Evolutionary conservation across 1,140 invertebrate genomes (phyloP), one percentile per base, ranked within the genome.

Genomic region (Drosophila ogumai): DNA sequence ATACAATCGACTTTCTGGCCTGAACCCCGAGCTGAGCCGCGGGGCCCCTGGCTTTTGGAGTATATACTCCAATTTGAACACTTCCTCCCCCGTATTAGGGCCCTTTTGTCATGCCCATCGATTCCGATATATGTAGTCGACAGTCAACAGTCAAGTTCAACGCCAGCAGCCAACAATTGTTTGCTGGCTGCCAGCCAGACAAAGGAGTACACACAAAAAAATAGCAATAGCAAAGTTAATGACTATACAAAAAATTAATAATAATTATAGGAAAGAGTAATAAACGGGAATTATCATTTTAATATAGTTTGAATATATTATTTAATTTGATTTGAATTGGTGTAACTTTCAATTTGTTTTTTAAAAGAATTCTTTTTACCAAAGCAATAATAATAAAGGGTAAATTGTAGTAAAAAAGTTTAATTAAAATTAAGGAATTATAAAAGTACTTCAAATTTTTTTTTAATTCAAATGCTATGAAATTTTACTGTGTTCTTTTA

Each of bases 121-220:
- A 88, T 88, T 78, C 82, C 82, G 75, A 86, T 86, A 81, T 76
- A 41, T 44, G 66, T 54, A 54, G 52, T 36, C 71, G 75, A 58
- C 75, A 77, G 55, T 61, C 57, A 77, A 81, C 85, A 90, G 85
- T 90, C 85, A 90, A 90, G 85, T 90, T 90, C 85, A 90, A 90
- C 86, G 86, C 85, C 81, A 90, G 76, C 85, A 85, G 64, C 75
- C 59, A 68, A 60, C 81, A 72, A 87, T 87, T 82, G 82, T 87
- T 82, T 82, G 77, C 50, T 78, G 71, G 57, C 59, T 75, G 79
- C 46, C 63, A 67, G 73, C 50, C 80, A 61, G 80, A 84, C 80
- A 88, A 90, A 81, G 74, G 77, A 64, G 61, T 32, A 8, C 49
- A 25, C 22, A 28, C 54, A 19, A 0, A 54, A 54, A 54, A 7